These are phyloP conservation scores for Spizella passerina DNA, from an alignment of 2,797 vertebrate species.

Conservation along the genomic window DNA sequence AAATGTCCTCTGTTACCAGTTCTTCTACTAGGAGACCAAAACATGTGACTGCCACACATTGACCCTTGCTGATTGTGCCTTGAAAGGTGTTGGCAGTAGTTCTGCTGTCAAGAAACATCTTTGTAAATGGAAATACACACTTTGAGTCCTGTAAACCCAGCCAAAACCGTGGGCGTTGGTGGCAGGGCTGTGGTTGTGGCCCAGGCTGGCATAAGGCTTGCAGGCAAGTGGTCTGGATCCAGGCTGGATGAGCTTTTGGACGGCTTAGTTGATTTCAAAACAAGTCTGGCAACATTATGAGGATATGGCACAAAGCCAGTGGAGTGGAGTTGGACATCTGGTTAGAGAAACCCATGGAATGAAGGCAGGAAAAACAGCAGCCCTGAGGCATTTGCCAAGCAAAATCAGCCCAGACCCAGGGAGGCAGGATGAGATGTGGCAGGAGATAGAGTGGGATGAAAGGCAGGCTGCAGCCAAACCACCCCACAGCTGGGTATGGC, in stretches of 20 bases:
- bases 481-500: background rate
- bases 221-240: background rate
- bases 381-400: background rate
- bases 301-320: background rate
- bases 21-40: background rate
- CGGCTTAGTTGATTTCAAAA: background rate
- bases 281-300: background rate
- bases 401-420: background rate
- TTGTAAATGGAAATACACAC: background rate
- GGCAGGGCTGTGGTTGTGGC: background rate
- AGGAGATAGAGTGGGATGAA: background rate
- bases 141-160: background rate
- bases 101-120: background rate
- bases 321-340: conserved; percentile 27
- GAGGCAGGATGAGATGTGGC: background rate
- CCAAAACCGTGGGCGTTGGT: background rate
- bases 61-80: background rate
- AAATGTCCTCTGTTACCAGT: background rate
- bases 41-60: background rate
- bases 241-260: background rate
- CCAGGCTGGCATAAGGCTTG: background rate
- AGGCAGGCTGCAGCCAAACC: background rate
- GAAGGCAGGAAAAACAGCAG: conserved; percentile 23
- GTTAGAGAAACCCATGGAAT: background rate
- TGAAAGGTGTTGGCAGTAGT: background rate